A percentile compares a stretch with the other conserved stretches of the same genome.
Evolutionary conservation across 1,140 invertebrate genomes (phyloP).

Genomic region (Pissodes strobi): DNA sequence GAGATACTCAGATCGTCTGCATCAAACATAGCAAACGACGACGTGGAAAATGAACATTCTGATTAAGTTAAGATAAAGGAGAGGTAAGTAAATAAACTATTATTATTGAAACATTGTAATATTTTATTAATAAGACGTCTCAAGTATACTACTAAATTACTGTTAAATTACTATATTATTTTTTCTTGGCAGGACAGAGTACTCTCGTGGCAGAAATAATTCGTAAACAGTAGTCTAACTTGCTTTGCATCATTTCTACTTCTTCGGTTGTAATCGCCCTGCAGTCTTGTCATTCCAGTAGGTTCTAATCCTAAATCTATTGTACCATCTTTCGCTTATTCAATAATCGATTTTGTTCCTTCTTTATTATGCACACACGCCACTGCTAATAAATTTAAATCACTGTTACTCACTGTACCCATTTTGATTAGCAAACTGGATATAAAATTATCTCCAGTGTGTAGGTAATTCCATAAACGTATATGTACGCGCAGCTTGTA

Average conservation of each 20-base stretch:
- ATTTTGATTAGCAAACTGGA: not conserved
- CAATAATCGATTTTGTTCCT: not conserved
- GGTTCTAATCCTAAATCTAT: not conserved
- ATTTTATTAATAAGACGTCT: too few relatives aligned
- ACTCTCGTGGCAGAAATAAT: too few relatives aligned
- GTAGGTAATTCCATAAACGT: not conserved
- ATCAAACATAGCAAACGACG: slow-evolving; percentile 4
- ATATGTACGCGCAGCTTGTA: too few relatives aligned
- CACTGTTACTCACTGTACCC: too few relatives aligned
- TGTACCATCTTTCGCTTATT: not conserved
- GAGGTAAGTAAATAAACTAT: not conserved
- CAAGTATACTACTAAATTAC: too few relatives aligned
- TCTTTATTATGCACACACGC: not conserved
- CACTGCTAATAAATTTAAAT: not conserved
- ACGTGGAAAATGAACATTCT: slow-evolving; percentile 2
- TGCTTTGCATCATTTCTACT: not conserved
- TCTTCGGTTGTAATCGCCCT: not conserved
- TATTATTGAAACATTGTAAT: not conserved
- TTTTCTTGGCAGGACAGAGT: not conserved
- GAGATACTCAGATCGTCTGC: not conserved
- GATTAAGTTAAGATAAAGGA: not conserved
- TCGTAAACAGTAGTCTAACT: not conserved
- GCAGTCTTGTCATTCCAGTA: not conserved
- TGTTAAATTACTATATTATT: not conserved
- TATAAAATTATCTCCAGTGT: not conserved